Percentiles rank a stretch among this genome's conserved stretches.
Conservation (phyloP, 1,140 invertebrate species). For the Cardiocondyla obscurior region DNA sequence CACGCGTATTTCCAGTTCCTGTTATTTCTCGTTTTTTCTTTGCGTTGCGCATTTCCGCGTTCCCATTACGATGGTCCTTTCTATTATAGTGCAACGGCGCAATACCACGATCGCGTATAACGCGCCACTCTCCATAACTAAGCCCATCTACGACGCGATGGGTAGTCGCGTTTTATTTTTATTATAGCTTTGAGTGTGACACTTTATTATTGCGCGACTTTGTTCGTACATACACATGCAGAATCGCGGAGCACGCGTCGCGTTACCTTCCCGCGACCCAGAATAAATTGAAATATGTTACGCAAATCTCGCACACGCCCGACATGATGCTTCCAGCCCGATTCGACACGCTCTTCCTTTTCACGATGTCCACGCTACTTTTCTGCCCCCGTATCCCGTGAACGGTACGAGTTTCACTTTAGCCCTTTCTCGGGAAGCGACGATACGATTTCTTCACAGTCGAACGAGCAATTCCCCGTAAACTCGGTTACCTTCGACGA, state of each 20-base stretch:
- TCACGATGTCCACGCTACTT: background rate
- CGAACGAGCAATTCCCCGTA: constrained; percentile 38
- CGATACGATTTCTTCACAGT: constrained; percentile 45
- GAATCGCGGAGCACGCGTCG: background rate
- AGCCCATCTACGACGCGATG: background rate
- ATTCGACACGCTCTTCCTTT: background rate
- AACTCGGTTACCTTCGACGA: constrained; percentile 29
- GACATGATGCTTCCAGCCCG: background rate
- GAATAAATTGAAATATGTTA: constrained; percentile 73
- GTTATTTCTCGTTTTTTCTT: constrained; percentile 18
- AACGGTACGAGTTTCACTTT: constrained; percentile 9
- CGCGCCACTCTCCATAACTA: background rate
- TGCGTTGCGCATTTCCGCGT: constrained; percentile 2
- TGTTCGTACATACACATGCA: constrained; percentile 27
- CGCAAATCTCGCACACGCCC: constrained; percentile 45
- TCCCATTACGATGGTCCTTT: constrained; percentile 26
- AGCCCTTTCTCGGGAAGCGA: background rate
- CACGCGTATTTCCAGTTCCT: background rate
- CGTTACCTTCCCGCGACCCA: background rate
- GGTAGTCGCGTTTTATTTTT: constrained; percentile 63
- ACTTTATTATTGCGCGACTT: constrained; percentile 67
- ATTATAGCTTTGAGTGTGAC: constrained; percentile 66
- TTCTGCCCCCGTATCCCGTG: background rate
- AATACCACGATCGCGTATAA: constrained; percentile 17
- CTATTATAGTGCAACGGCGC: background rate